Percentiles rank a stretch among this genome's conserved stretches.
Conservation (phyloP, 1,140 invertebrate genomes). For the Sarcophaga bullata region DNA sequence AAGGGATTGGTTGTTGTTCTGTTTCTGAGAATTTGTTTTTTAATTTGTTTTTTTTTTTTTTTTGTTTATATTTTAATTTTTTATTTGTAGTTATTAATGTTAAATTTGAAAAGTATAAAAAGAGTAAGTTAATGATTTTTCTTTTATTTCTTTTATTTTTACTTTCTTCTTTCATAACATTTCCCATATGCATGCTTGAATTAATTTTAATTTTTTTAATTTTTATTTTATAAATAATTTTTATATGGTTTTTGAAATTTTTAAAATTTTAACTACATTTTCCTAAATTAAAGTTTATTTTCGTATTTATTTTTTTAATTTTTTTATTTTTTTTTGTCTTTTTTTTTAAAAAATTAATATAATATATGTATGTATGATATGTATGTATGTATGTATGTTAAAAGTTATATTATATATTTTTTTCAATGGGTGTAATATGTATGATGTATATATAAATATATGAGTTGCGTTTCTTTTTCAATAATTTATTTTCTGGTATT, state of each 20-base stretch:
- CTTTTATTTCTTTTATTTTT: neutral
- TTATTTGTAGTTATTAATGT: neutral
- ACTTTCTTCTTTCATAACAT: neutral
- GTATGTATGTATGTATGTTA: no score
- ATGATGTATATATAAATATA: no score
- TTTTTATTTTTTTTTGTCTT: constrained; percentile 16
- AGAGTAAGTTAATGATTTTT: neutral
- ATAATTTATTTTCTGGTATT: neutral
- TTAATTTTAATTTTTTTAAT: neutral
- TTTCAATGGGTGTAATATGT: no score
- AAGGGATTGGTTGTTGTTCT: no score
- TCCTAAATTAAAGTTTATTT: neutral
- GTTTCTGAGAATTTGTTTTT: neutral
- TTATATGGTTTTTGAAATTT: neutral
- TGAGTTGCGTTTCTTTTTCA: no score
- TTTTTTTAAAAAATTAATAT: constrained; percentile 34
- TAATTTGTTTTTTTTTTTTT: neutral
- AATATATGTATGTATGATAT: constrained; percentile 11
- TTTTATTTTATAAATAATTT: neutral
- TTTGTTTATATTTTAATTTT: no score
- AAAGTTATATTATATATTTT: neutral
- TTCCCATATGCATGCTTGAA: no score
- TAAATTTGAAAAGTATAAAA: no score
- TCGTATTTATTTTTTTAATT: neutral
- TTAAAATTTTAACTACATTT: neutral